Evolutionary conservation across 2,113 vertebrate genomes (phyloP).

Genomic region (Stigmatopora nigra): DNA sequence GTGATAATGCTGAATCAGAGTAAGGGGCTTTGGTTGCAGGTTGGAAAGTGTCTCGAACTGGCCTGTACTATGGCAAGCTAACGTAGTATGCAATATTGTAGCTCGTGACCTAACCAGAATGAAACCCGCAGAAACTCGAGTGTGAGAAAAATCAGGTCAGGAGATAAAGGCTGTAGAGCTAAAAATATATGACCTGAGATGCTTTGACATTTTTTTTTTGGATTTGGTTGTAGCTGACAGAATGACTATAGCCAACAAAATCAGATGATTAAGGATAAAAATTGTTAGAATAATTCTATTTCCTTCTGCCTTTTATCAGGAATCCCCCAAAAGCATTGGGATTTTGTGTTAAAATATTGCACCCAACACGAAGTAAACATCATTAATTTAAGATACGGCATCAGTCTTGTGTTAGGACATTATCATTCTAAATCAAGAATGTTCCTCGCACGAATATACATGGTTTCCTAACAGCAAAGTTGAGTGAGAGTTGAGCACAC

Average conservation of each 20-base stretch:
- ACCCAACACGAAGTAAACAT: not conserved
- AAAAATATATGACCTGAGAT: not conserved
- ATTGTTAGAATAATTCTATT: not conserved
- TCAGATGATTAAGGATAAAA: not conserved
- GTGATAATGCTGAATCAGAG: slow-evolving; percentile 49
- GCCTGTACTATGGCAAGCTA: not conserved
- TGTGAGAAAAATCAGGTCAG: not conserved
- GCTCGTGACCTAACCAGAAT: not conserved
- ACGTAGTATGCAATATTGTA: not conserved
- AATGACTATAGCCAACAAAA: not conserved
- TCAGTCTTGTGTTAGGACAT: not conserved
- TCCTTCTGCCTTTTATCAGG: not conserved
- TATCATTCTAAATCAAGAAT: not conserved
- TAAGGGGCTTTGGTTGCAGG: slow-evolving; percentile 20
- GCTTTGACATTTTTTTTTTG: not conserved
- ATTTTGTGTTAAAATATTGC: not conserved
- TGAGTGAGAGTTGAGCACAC: slow-evolving; percentile 7
- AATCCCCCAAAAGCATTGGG: not conserved
- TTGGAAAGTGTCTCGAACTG: slow-evolving; percentile 25
- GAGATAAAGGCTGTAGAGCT: not conserved
- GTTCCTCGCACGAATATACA: slow-evolving; percentile 26
- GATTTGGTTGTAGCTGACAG: not conserved
- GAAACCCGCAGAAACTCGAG: not conserved
- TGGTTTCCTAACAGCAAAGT: slow-evolving; percentile 34
- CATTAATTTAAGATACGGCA: not conserved